phyloP scores from a whole-genome alignment of 2,797 vertebrate species.

The Gastrophryne carolinensis region DNA sequence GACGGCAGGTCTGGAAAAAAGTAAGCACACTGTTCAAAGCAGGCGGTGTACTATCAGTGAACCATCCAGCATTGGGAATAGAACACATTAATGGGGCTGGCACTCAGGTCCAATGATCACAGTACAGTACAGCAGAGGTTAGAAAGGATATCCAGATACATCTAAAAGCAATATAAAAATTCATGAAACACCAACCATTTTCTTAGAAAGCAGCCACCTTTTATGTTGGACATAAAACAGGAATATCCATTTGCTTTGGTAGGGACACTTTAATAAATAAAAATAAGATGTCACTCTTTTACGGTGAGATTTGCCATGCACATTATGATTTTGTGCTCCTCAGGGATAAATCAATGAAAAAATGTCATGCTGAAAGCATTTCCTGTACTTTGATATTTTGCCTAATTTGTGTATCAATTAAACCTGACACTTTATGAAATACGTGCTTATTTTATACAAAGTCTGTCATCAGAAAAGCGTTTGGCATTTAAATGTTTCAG shows the following conservation, averaged over 20 bases:
- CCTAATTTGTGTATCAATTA: background rate
- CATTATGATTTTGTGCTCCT: background rate
- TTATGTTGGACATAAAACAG: background rate
- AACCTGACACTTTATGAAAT: background rate
- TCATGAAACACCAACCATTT: background rate
- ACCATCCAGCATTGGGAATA: no score
- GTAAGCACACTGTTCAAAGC: no score
- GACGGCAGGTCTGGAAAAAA: no score
- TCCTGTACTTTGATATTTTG: background rate
- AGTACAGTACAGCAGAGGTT: background rate
- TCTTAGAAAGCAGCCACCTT: background rate
- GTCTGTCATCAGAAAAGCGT: background rate
- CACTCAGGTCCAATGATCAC: no score
- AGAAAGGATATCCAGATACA: no score
- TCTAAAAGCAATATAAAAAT: background rate
- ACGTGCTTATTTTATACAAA: background rate
- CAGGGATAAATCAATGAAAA: background rate
- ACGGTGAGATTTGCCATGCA: background rate
- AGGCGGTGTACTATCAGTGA: no score
- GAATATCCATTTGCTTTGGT: background rate
- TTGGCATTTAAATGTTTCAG: background rate
- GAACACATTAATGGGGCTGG: no score
- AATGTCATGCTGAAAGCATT: constrained; percentile 2
- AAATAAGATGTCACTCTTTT: background rate
- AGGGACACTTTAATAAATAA: background rate